Evolutionary conservation across 2,797 vertebrate genomes (phyloP).

Genomic region (Martes flavigula): DNA sequence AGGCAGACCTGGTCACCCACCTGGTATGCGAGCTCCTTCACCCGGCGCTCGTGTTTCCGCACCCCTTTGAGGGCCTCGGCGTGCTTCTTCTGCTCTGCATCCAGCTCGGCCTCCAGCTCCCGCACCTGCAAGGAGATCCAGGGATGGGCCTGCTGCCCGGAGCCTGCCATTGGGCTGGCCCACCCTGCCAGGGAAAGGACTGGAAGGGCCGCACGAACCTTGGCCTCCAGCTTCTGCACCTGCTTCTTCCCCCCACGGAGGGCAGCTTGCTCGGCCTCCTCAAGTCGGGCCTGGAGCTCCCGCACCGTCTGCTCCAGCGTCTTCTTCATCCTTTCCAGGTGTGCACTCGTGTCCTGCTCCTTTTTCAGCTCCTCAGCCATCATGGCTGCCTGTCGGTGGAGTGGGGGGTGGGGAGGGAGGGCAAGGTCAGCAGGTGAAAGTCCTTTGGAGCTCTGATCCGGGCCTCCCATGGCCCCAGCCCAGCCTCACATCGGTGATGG

Average conservation of each 20-base stretch:
- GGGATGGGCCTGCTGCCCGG: background rate
- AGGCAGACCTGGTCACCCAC: slow-evolving; percentile 75
- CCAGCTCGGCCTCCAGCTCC: slow-evolving; percentile 92
- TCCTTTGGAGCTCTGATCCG: background rate
- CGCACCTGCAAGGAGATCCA: slow-evolving; percentile 84
- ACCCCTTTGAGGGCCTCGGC: slow-evolving; percentile 91
- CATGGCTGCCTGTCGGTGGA: slow-evolving; percentile 91
- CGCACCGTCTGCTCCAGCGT: slow-evolving; percentile 97
- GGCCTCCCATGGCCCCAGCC: background rate
- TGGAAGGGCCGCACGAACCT: slow-evolving; percentile 81
- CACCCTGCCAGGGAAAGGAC: background rate
- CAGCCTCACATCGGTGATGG: slow-evolving; percentile 92
- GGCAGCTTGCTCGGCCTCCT: slow-evolving; percentile 95
- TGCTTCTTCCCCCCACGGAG: slow-evolving; percentile 97
- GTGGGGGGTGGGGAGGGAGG: too few relatives aligned
- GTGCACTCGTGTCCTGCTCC: slow-evolving; percentile 93
- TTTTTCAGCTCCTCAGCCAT: slow-evolving; percentile 98
- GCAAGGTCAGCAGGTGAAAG: background rate
- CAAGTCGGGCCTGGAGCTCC: slow-evolving; percentile 94
- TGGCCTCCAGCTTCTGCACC: slow-evolving; percentile 95
- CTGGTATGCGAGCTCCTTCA: slow-evolving; percentile 95
- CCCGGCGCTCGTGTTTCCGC: slow-evolving; percentile 92
- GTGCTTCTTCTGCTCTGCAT: slow-evolving; percentile 90
- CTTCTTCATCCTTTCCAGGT: slow-evolving; percentile 97
- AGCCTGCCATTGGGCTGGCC: background rate